Base-by-base conservation (phyloP, 2,797 vertebrate genomes). In the Myotis planiceps region DNA sequence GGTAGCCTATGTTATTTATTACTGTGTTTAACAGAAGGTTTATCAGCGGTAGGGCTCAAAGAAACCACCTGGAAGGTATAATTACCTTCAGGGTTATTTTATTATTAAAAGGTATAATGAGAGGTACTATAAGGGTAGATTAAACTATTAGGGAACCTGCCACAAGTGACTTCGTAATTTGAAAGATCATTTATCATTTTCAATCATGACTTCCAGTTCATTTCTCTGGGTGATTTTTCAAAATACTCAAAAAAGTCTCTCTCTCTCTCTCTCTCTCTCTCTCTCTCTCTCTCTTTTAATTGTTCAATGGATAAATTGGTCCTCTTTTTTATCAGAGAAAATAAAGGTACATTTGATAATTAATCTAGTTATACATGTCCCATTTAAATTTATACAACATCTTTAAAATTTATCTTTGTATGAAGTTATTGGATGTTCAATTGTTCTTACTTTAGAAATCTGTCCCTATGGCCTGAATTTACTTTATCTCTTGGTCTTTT, bases 101-200 rank as follows among this genome's bases (percentile, higher is more conserved):
- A 97, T 97, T 97, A 98, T 97, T 97, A 97, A 97, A 94, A 92
- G 29, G 45, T 87, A 82, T 97, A 97, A 97, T 97, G 81, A 97
- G 81, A 92, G 47, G 32, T 90, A 92, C 82, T 88, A 80, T 81
- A 74, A 97, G 90, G 96, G 96, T 82, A 97, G 95, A 97, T 97
- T 95, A 96, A 96, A 92, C 92, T 97, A 97, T 97, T 95, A 97
- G 92, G 49, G 68, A 95, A 90, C 34, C 96, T 97, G 94, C 88
- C 91, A 96, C 87, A 88, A 96, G 83, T 95, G 97, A 96, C 90
- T 97, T 95, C 90, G 82, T 91, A 85, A 97, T 97, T 96, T 90
- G 81, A 96, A 96, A 96, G 90, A 95, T 94, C 92, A 93, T 96
- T 96, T 93, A 94, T 97, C 96, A 92, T 96, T 97, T 96, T 96